Evolutionary conservation across 1,140 invertebrate species (phyloP).

Genomic region (Drosophila nebulosa): DNA sequence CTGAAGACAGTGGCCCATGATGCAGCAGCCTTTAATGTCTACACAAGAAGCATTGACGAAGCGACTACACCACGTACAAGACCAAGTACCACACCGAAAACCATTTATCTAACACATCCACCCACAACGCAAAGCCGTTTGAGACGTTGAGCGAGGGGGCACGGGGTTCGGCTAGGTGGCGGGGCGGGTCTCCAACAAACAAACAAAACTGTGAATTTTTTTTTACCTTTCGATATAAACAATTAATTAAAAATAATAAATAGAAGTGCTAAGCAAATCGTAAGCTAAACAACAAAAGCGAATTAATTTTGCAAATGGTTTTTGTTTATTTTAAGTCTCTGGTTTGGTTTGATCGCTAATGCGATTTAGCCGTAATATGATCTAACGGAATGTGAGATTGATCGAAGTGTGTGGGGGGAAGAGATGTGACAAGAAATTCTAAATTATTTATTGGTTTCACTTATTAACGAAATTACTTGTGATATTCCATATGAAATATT

Average conservation of each 20-base stretch:
- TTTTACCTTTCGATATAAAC: constrained; percentile 38
- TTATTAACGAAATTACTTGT: neutral
- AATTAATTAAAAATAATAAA: constrained; percentile 67
- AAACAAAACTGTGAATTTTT: constrained; percentile 62
- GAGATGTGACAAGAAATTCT: neutral
- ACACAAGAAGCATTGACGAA: constrained; percentile 48
- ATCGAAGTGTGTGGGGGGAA: neutral
- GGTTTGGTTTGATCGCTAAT: constrained; percentile 1
- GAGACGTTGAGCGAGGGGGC: neutral
- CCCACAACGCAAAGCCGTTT: constrained; percentile 26
- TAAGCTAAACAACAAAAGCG: constrained; percentile 28
- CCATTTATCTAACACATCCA: constrained; percentile 60
- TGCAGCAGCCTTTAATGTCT: constrained; percentile 66
- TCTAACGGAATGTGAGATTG: neutral
- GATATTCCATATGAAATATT: neutral
- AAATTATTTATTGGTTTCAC: neutral
- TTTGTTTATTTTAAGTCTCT: constrained; percentile 27
- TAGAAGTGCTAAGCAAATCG: constrained; percentile 50
- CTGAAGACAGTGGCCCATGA: constrained; percentile 59
- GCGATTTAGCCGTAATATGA: constrained; percentile 1
- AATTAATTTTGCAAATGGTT: constrained; percentile 18
- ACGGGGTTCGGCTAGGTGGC: neutral
- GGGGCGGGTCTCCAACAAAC: constrained; percentile 19
- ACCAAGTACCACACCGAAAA: constrained; percentile 49
- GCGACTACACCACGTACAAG: constrained; percentile 42